These are phyloP conservation scores for Tenebrio molitor DNA, from an alignment of 1,140 invertebrate species.

Conservation along the genomic window DNA sequence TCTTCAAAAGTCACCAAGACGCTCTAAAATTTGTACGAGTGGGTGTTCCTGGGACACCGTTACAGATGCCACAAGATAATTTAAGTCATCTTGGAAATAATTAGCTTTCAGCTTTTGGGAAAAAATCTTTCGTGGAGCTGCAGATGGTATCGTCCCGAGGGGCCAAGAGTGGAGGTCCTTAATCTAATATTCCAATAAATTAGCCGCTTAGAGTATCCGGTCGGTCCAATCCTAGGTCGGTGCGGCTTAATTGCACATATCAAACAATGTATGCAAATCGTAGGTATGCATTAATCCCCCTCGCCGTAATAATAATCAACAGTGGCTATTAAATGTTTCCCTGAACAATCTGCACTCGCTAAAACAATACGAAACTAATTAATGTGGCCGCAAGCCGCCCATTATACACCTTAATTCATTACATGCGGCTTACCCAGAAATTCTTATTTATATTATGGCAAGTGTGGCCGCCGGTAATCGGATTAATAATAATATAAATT, in stretches of 20 bases:
- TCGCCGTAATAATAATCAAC: slow-evolving; percentile 36
- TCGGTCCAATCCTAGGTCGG: neutral
- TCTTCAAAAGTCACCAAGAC: too few species aligned
- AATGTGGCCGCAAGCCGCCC: slow-evolving; percentile 51
- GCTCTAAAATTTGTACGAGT: too few species aligned
- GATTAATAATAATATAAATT: slow-evolving; percentile 56
- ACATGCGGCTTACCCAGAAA: slow-evolving; percentile 51
- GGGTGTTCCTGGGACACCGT: too few species aligned
- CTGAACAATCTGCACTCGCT: slow-evolving; percentile 50
- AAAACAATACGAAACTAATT: slow-evolving; percentile 58
- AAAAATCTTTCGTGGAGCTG: too few species aligned
- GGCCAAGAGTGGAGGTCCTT: neutral
- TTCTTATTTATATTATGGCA: slow-evolving; percentile 54
- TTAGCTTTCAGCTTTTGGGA: too few species aligned
- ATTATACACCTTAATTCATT: slow-evolving; percentile 59
- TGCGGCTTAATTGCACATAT: slow-evolving; percentile 26
- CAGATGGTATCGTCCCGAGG: too few species aligned
- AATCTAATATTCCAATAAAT: slow-evolving; percentile 26
- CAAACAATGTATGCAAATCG: slow-evolving; percentile 37
- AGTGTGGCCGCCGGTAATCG: slow-evolving; percentile 29
- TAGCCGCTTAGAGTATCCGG: slow-evolving; percentile 1
- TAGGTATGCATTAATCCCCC: slow-evolving; percentile 38
- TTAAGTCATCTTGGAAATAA: too few species aligned
- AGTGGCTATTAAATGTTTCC: slow-evolving; percentile 43
- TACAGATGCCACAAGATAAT: too few species aligned